Base-by-base conservation (phyloP, 1,140 invertebrate genomes). In the Tetranychus urticae region DNA sequence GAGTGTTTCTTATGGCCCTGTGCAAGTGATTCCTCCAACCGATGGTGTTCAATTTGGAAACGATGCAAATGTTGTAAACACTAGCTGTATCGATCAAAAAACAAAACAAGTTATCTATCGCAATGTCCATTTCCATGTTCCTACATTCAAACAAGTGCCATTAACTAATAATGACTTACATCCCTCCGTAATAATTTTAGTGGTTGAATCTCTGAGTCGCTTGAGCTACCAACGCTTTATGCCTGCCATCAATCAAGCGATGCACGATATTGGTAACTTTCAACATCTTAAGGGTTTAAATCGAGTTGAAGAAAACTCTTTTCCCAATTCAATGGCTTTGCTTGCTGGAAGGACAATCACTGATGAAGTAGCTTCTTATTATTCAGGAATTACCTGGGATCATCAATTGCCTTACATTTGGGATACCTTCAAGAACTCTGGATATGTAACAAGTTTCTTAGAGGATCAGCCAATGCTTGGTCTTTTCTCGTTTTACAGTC, bases 401-500 rank as follows among this genome's bases (percentile, higher is more conserved):
- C 55, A 65, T 37, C n/a, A 47, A 2, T 61, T 64, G 56, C 62
- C 62, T 31, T 65, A 69, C 50, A 62, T 71, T 42, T 70, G 68
- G 70, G 69, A 69, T 42, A 60, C 69, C 47, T 68, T 65, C 80
- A 33, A 77, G 71, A 37, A 75, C 77, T n/a, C 69, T 71, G 1
- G 82, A 82, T 90, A 83, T 69, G 77, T 80, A 0, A 91, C 88
- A 0, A 80, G 80, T 3, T 83, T 83, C 59, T 81, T 77, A 0
- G 88, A 91, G 75, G 88, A 92, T 69, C 75, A 76, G 8, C 78
- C 80, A 0, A 71, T 73, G 36, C 81, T 88, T 36, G 81, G 81
- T 3, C 82, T 83, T 0, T 90, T 90, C 66, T 88, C 88, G 70
- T 89, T 84, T 69, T 69, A 79, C 5, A 84, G 82, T 68, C 73